A percentile compares a stretch with the other conserved stretches of the same genome.
These are phyloP conservation scores for Bos indicus DNA, from an alignment of 2,113 vertebrate species.

Conservation along the genomic window DNA sequence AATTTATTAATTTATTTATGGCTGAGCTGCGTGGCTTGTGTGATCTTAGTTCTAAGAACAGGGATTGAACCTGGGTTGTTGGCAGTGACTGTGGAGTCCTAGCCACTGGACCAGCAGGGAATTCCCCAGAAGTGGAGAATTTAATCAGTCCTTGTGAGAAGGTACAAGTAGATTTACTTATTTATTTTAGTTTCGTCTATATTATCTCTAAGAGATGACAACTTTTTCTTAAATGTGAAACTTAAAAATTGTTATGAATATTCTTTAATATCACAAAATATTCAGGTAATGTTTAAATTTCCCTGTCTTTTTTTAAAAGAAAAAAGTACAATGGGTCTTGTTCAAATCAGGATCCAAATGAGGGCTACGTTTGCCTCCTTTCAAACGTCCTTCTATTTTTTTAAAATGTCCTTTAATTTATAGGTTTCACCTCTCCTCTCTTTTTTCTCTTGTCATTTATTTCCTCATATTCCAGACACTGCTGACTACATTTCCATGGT, in stretches of 20 bases:
- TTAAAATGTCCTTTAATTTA: background rate
- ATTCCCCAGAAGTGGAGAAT: background rate
- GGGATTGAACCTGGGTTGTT: background rate
- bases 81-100: background rate
- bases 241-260: background rate
- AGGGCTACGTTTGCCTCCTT: background rate
- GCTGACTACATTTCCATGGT: background rate
- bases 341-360: background rate
- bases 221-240: background rate
- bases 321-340: background rate
- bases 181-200: conserved; percentile 21
- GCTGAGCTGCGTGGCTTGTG: background rate
- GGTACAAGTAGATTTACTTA: background rate
- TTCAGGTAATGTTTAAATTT: background rate
- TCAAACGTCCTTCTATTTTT: background rate
- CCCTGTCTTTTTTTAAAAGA: background rate
- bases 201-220: background rate
- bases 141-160: background rate
- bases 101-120: background rate
- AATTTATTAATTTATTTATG: background rate
- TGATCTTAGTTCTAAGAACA: background rate
- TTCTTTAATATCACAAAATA: conserved; percentile 1
- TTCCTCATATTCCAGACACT: background rate
- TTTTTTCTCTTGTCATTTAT: background rate
- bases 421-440: background rate